Percentiles rank a stretch among this genome's conserved stretches.
Evolutionary conservation across 2,888 invertebrate species (phyloP).

Genomic region (Fragum fragum): DNA sequence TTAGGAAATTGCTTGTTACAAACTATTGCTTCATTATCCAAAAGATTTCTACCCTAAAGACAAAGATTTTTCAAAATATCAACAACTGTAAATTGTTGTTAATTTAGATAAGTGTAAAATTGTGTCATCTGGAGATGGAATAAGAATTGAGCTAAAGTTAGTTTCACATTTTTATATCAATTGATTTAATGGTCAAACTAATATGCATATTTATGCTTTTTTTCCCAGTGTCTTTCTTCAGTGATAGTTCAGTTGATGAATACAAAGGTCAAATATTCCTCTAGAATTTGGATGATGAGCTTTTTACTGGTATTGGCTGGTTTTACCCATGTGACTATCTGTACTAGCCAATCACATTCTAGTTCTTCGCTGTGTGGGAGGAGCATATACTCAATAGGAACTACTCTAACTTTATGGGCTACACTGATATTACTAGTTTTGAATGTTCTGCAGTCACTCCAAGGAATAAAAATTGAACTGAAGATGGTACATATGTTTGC

Average conservation of each 20-base stretch:
- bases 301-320: conserved; percentile 27
- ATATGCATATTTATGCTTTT: too few species aligned
- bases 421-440: not conserved
- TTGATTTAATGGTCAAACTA: too few species aligned
- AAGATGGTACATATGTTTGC: not conserved
- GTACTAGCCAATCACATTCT: conserved; percentile 70
- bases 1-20: too few species aligned
- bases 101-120: too few species aligned
- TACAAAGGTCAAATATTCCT: too few species aligned
- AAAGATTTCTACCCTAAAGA: too few species aligned
- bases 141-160: too few species aligned
- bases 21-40: too few species aligned
- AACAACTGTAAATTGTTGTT: too few species aligned
- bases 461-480: not conserved
- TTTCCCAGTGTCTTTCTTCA: not conserved
- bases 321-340: conserved; percentile 74
- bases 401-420: not conserved
- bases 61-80: too few species aligned
- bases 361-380: conserved; percentile 72
- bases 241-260: not conserved
- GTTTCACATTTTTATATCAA: too few species aligned
- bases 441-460: not conserved
- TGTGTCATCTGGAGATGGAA: too few species aligned
- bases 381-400: conserved; percentile 5
- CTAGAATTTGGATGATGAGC: not conserved